Evolutionary conservation across 2,113 vertebrate species (phyloP).

Genomic region (Falcunculus frontatus): DNA sequence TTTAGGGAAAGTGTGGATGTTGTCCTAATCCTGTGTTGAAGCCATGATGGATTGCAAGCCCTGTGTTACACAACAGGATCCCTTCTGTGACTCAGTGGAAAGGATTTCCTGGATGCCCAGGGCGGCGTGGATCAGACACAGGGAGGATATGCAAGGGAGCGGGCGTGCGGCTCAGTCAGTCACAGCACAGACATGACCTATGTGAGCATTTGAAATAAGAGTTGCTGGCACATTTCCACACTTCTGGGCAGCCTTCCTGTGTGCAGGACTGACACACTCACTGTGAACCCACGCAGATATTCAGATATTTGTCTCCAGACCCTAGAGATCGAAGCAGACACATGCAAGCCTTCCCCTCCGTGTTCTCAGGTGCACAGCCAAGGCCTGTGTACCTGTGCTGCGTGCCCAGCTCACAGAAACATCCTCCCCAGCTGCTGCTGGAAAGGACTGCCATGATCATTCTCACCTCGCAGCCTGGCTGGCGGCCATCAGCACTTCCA

Average conservation of each 20-base stretch:
- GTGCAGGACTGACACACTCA: rapidly evolving
- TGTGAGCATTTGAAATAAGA: neutral
- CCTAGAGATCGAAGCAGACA: neutral
- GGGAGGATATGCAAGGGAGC: neutral
- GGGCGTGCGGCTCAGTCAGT: rapidly evolving
- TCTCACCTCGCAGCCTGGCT: neutral
- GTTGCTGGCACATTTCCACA: neutral
- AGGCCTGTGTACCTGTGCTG: neutral
- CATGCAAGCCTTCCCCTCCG: rapidly evolving
- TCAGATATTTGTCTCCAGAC: neutral
- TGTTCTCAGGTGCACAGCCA: neutral
- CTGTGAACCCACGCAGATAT: neutral
- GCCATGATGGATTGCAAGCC: neutral
- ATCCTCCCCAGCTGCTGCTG: neutral
- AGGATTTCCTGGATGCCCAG: neutral
- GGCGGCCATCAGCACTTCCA: neutral
- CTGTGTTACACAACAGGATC: neutral
- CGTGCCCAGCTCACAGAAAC: neutral
- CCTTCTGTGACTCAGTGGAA: neutral
- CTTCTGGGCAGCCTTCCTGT: neutral
- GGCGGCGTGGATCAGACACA: rapidly evolving
- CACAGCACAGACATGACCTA: neutral
- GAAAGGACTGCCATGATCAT: rapidly evolving
- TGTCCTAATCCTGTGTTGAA: neutral
- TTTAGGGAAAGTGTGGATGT: neutral